Percentiles rank a stretch among this genome's conserved stretches.
These are phyloP conservation scores for Nibea albiflora DNA, from an alignment of 2,113 vertebrate genomes.

Conservation along the genomic window DNA sequence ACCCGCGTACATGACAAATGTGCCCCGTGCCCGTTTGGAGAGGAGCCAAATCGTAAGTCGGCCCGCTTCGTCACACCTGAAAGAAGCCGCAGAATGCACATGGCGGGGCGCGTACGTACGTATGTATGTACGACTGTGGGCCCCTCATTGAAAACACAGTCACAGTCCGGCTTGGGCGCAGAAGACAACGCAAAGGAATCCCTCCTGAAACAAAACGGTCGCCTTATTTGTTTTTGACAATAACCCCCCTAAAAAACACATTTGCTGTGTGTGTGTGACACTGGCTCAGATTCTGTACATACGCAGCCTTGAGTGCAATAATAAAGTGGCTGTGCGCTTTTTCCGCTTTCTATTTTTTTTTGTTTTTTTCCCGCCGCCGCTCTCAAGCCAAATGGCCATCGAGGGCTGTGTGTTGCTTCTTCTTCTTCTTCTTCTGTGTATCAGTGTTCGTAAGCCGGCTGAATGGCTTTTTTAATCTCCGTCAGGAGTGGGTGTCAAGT, in stretches of 20 bases:
- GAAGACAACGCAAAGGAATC: too few relatives aligned
- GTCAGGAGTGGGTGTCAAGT: constrained; percentile 62
- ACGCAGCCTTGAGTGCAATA: background rate
- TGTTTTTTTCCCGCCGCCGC: background rate
- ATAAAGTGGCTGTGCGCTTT: constrained; percentile 26
- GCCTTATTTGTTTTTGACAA: constrained; percentile 1
- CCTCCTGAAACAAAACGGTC: too few relatives aligned
- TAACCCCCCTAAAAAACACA: constrained; percentile 7
- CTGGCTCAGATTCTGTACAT: constrained; percentile 7
- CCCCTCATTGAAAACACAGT: constrained; percentile 69
- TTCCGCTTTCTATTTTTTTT: background rate
- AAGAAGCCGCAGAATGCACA: constrained; percentile 56
- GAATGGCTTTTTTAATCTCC: constrained; percentile 66
- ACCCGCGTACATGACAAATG: constrained; percentile 50
- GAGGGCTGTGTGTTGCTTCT: constrained; percentile 23
- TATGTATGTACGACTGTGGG: constrained; percentile 49
- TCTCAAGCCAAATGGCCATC: constrained; percentile 32
- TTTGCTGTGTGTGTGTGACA: background rate
- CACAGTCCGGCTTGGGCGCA: too few relatives aligned
- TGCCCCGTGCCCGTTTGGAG: constrained; percentile 53
- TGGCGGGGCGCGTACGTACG: background rate
- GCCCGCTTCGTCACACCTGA: constrained; percentile 58
- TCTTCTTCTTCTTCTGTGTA: constrained; percentile 26
- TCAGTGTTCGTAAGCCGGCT: constrained; percentile 32
- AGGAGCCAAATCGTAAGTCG: constrained; percentile 58